Evolutionary conservation across 2,113 vertebrate species (phyloP).

Genomic region (Lates calcarifer): DNA sequence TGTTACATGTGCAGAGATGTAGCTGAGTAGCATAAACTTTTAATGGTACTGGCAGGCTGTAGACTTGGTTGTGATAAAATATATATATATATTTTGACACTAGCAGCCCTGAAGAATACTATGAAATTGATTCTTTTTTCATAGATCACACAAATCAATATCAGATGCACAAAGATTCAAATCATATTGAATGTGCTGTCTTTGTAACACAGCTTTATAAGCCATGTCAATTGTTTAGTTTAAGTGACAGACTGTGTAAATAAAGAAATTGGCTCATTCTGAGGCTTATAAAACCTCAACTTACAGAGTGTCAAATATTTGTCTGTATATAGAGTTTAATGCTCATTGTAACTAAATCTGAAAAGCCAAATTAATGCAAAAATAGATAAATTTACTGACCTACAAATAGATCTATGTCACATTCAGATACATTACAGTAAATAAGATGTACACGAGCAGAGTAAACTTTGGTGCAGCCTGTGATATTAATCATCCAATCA

Average conservation of each 20-base stretch:
- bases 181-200: slow-evolving; percentile 73
- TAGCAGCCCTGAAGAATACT: slow-evolving; percentile 58
- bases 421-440: not conserved
- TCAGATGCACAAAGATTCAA: slow-evolving; percentile 72
- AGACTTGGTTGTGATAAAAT: slow-evolving; percentile 9
- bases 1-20: slow-evolving; percentile 8
- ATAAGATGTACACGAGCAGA: not conserved
- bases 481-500: not conserved
- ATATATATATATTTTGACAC: slow-evolving; percentile 44
- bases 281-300: slow-evolving; percentile 21
- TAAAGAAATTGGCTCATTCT: slow-evolving; percentile 52
- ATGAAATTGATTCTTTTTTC: slow-evolving; percentile 78
- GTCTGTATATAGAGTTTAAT: slow-evolving; percentile 16
- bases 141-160: slow-evolving; percentile 76
- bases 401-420: not conserved
- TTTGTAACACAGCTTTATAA: slow-evolving; percentile 52
- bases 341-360: slow-evolving; percentile 19
- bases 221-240: slow-evolving; percentile 69
- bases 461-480: not conserved
- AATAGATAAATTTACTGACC: not conserved
- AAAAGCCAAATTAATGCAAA: slow-evolving; percentile 5
- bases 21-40: slow-evolving; percentile 31
- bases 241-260: slow-evolving; percentile 65
- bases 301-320: slow-evolving; percentile 29
- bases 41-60: slow-evolving; percentile 23